Evolutionary conservation across 2,797 vertebrate genomes (phyloP), one percentile per base, ranked within the genome.

Genomic region (Falco rusticolus): DNA sequence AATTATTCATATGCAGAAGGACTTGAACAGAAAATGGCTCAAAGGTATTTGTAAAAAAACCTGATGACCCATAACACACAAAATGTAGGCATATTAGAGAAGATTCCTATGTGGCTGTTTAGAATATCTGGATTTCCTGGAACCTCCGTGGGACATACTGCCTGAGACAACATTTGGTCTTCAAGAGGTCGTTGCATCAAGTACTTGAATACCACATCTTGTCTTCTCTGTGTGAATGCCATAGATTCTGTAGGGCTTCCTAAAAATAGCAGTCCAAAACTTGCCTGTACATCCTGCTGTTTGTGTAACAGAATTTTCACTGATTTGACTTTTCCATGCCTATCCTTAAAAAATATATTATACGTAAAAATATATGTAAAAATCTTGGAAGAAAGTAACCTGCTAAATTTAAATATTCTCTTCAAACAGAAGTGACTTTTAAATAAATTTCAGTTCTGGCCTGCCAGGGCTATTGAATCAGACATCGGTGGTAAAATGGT

Each of bases 191-290:
- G 68, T 26, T 94, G 71, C 48, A 50, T 85, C 60, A 51, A 84
- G 19, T 65, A 65, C 57, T 92, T 89, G 76, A 85, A 74, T 91
- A 84, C 79, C 70, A 94, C 82, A 92, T 94, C 82, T 75, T 89
- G 68, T 64, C 75, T 85, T 77, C 71, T 83, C 47, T 85, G 28
- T 1, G 0, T 56, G 56, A 90, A 83, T 84, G 68, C 85, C 87
- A 77, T 29, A 80, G 60, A 53, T 83, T 74, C 57, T 83, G 64
- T 41, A 68, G 5, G 48, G 48, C 63, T 84, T 90, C 68, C 90
- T 95, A 87, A 93, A 96, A 93, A 93, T 54, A 92, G 64, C 47
- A 71, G 71, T 61, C 37, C 57, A 75, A 71, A 87, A 78, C 54
- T 64, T 91, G 13, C 75, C 45, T 68, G 26, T 64, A 60, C 17